These are phyloP conservation scores for Trissonchulus sp. DNA, from an alignment of 2,888 invertebrate species.

Conservation along the genomic window DNA sequence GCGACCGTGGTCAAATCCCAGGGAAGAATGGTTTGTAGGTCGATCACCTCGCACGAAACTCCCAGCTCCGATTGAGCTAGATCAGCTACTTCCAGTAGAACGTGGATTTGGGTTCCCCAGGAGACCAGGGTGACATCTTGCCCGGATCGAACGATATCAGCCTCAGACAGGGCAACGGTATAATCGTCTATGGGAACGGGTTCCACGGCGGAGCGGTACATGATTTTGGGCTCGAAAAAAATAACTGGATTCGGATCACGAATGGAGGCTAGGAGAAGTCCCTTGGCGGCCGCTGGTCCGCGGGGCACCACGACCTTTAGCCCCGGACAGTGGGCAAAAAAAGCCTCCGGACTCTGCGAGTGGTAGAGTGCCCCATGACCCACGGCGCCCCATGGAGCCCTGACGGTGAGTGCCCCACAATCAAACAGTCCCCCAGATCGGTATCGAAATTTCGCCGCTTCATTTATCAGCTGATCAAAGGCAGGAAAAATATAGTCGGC, in stretches of 20 bases:
- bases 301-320: constrained; percentile 89
- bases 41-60: constrained; percentile 78
- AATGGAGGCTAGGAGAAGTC: constrained; percentile 80
- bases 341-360: constrained; percentile 94
- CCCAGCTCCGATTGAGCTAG: constrained; percentile 67
- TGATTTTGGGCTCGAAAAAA: constrained; percentile 89
- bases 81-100: constrained; percentile 76
- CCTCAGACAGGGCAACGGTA: constrained; percentile 68
- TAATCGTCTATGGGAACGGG: constrained; percentile 79
- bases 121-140: constrained; percentile 80
- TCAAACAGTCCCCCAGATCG: constrained; percentile 81
- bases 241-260: constrained; percentile 77
- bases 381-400: constrained; percentile 92
- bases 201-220: constrained; percentile 81
- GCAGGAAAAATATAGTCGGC: constrained; percentile 98
- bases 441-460: constrained; percentile 90
- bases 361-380: constrained; percentile 97
- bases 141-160: constrained; percentile 72
- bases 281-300: constrained; percentile 90
- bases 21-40: constrained; percentile 86
- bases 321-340: constrained; percentile 91
- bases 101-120: constrained; percentile 69
- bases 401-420: constrained; percentile 76
- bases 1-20: constrained; percentile 88
- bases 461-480: constrained; percentile 75